phyloP scores from a whole-genome alignment of 1,140 invertebrate genomes.

The Dysdera silvatica region DNA sequence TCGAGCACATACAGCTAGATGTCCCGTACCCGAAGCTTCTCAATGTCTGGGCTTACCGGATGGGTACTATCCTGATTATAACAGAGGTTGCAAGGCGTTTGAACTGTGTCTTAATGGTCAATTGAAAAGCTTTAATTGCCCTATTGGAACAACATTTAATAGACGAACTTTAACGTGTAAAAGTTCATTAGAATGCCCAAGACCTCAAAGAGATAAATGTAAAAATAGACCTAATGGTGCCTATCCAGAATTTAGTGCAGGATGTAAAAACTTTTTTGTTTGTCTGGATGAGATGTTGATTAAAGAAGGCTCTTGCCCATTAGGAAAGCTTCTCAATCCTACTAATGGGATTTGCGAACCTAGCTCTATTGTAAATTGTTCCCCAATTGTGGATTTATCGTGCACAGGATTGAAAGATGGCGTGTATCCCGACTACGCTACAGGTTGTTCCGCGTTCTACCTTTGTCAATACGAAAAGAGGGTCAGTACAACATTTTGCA shows the following conservation, averaged over 20 bases:
- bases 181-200: background rate
- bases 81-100: constrained; percentile 17
- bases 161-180: constrained; percentile 15
- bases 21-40: background rate
- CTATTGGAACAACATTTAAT: constrained; percentile 28
- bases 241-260: constrained; percentile 47
- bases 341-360: constrained; percentile 41
- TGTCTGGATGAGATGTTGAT: constrained; percentile 50
- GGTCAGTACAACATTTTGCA: constrained; percentile 38
- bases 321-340: constrained; percentile 51
- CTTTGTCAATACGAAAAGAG: constrained; percentile 47
- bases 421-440: constrained; percentile 48
- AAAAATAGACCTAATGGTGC: constrained; percentile 20
- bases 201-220: constrained; percentile 10
- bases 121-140: constrained; percentile 27
- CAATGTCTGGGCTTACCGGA: constrained; percentile 46
- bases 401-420: constrained; percentile 44
- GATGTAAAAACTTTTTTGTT: constrained; percentile 52
- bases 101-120: constrained; percentile 21
- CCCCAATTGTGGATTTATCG: constrained; percentile 29
- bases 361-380: constrained; percentile 35
- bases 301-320: constrained; percentile 49
- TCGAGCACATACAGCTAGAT: background rate
- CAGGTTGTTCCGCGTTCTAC: constrained; percentile 51
- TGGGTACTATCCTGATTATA: constrained; percentile 44